These are phyloP conservation scores for Sphaeridia pumilis DNA, from an alignment of 2,888 invertebrate species.

Conservation along the genomic window DNA sequence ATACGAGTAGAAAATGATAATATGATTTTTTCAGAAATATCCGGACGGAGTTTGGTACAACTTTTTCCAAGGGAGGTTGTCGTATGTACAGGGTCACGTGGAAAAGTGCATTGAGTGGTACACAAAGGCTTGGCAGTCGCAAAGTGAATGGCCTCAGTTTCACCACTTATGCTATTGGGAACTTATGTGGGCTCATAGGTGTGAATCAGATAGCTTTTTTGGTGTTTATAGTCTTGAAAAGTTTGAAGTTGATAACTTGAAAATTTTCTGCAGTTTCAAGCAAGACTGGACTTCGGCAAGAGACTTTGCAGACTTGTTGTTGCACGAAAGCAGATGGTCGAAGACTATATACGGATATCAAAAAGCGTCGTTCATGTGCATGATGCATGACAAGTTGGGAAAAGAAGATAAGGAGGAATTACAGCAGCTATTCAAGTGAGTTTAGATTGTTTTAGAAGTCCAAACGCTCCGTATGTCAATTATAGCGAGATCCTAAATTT, in stretches of 20 bases:
- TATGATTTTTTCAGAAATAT: conserved; percentile 48
- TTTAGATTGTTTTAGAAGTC: no score
- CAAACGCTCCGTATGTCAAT: no score
- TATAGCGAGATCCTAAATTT: no score
- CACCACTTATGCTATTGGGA: conserved; percentile 93
- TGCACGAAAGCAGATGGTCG: conserved; percentile 80
- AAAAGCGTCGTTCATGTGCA: conserved; percentile 68
- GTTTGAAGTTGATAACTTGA: no score
- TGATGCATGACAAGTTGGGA: conserved; percentile 50
- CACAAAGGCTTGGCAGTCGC: conserved; percentile 66
- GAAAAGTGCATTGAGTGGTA: conserved; percentile 61
- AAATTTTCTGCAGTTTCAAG: conserved; percentile 47
- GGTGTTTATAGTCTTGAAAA: background rate
- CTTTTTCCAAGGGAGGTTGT: conserved; percentile 76
- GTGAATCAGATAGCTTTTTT: conserved; percentile 36
- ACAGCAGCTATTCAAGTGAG: conserved; percentile 55
- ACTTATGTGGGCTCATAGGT: conserved; percentile 79
- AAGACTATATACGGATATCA: conserved; percentile 82
- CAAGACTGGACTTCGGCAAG: conserved; percentile 68
- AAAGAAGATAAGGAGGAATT: conserved; percentile 48
- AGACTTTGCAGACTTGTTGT: conserved; percentile 56
- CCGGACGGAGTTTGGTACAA: conserved; percentile 82
- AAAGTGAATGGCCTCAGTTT: conserved; percentile 77
- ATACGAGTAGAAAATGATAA: no score
- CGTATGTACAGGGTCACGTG: conserved; percentile 67